Evolutionary conservation across 2,113 vertebrate species (phyloP).

Genomic region (Leucoraja erinaceus): DNA sequence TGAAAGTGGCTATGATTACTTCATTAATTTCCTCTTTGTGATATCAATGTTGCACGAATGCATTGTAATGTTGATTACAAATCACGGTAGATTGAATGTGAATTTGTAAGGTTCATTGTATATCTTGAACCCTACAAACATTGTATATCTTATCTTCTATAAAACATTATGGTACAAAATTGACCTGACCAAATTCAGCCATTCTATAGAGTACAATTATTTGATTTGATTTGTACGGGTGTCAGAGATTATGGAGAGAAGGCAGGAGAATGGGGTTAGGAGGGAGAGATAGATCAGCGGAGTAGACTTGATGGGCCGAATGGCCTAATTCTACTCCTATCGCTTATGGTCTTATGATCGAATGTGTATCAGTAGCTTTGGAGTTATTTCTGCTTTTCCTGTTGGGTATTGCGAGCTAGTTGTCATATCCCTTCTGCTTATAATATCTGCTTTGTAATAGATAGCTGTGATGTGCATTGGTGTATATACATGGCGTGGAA

Average conservation of each 20-base stretch:
- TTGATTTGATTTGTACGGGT: no score
- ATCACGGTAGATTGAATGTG: neutral
- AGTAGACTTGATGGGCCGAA: no score
- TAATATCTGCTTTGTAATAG: neutral
- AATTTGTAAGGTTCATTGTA: neutral
- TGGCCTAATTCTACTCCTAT: no score
- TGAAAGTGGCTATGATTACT: no score
- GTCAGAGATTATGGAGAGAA: no score
- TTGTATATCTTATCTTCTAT: no score
- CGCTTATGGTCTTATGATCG: neutral
- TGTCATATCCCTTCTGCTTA: neutral
- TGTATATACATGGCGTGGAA: neutral
- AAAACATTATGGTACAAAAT: neutral
- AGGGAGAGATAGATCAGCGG: no score
- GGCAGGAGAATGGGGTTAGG: no score
- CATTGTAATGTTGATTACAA: neutral
- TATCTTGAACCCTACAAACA: neutral
- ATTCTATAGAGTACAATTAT: no score
- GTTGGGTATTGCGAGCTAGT: neutral
- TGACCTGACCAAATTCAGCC: no score
- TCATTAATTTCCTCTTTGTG: neutral
- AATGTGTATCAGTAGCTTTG: neutral
- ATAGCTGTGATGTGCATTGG: neutral
- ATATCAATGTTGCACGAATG: no score
- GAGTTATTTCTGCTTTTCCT: neutral